These are phyloP conservation scores for Oreonectes daqikongensis DNA, from an alignment of 2,797 vertebrate species.

Conservation along the genomic window DNA sequence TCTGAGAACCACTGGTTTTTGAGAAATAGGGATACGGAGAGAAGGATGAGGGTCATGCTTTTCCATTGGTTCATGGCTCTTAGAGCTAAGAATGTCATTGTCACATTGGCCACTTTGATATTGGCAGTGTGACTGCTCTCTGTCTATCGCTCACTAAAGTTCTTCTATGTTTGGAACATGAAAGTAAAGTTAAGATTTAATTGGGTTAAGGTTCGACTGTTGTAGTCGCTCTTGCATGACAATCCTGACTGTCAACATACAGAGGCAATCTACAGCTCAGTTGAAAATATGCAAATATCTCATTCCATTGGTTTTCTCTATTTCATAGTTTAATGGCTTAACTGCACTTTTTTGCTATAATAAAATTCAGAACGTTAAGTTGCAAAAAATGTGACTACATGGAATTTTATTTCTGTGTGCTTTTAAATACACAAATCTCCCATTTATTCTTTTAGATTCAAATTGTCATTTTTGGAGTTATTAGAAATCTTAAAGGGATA, in stretches of 20 bases:
- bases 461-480: not conserved
- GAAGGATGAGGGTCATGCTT: not conserved
- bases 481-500: too few relatives aligned
- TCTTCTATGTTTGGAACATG: slow-evolving; percentile 35
- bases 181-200: slow-evolving; percentile 44
- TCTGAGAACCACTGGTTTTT: not conserved
- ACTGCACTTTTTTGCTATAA: not conserved
- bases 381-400: not conserved
- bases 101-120: not conserved
- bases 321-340: slow-evolving; percentile 13
- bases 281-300: slow-evolving; percentile 36
- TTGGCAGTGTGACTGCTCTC: slow-evolving; percentile 3
- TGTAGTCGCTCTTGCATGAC: slow-evolving; percentile 15
- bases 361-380: not conserved
- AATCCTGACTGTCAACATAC: slow-evolving; percentile 11
- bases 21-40: not conserved
- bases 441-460: not conserved
- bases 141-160: not conserved
- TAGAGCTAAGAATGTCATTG: slow-evolving; percentile 5
- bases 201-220: slow-evolving; percentile 30
- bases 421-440: not conserved
- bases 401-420: too few relatives aligned
- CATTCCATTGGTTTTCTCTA: slow-evolving; percentile 1
- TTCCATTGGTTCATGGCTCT: not conserved
- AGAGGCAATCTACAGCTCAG: not conserved